A percentile compares a stretch with the other conserved stretches of the same genome.
These are phyloP conservation scores for Drosophila rubida DNA, from an alignment of 2,888 invertebrate species.

Conservation along the genomic window DNA sequence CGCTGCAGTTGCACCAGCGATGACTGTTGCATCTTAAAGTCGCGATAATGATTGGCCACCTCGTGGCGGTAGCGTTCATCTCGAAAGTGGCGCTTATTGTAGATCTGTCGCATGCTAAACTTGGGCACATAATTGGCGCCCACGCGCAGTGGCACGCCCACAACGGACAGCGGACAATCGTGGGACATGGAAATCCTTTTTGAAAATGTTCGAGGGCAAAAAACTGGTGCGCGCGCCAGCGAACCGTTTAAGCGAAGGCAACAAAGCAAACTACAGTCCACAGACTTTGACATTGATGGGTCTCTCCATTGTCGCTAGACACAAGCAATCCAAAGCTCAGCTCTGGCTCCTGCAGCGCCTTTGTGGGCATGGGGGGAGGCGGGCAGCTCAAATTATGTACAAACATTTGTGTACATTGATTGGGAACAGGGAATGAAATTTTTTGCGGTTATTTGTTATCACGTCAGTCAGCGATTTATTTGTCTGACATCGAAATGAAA, in stretches of 20 bases:
- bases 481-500: constrained; percentile 36
- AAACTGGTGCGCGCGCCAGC: background rate
- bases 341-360: background rate
- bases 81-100: constrained; percentile 64
- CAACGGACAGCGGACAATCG: constrained; percentile 48
- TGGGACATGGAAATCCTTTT: constrained; percentile 16
- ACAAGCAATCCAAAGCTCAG: background rate
- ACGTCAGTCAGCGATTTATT: constrained; percentile 82
- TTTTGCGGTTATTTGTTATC: constrained; percentile 80
- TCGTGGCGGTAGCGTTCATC: constrained; percentile 74
- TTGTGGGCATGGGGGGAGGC: background rate
- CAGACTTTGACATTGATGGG: constrained; percentile 56
- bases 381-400: constrained; percentile 44
- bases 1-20: constrained; percentile 29
- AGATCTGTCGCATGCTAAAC: constrained; percentile 72
- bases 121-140: constrained; percentile 48
- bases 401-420: constrained; percentile 68
- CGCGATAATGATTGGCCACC: constrained; percentile 84
- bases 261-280: constrained; percentile 63
- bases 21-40: constrained; percentile 71
- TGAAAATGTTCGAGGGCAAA: background rate
- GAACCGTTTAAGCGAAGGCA: constrained; percentile 56
- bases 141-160: constrained; percentile 62
- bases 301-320: constrained; percentile 27
- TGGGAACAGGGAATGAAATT: constrained; percentile 34